These are phyloP conservation scores for Scaptomyza parva DNA, from an alignment of 2,888 invertebrate genomes.

Conservation along the genomic window DNA sequence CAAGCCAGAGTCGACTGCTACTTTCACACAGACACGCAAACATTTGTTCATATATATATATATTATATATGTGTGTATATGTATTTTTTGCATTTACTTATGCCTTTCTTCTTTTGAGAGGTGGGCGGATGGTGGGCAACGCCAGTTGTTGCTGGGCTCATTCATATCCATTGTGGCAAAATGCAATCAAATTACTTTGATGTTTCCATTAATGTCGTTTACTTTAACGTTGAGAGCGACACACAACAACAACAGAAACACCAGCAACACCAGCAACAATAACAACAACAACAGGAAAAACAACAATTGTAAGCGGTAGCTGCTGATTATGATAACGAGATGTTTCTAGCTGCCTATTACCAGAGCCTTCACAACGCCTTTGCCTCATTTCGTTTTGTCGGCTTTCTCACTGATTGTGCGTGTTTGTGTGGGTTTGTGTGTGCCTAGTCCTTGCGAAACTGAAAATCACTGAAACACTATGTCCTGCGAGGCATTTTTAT, in stretches of 20 bases:
- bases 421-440: not conserved
- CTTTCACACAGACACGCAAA: constrained; percentile 29
- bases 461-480: constrained; percentile 60
- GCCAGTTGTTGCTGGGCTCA: constrained; percentile 50
- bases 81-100: constrained; percentile 33
- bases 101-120: constrained; percentile 16
- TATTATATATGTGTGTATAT: constrained; percentile 10
- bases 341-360: constrained; percentile 43
- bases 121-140: too few species aligned
- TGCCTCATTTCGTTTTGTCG: constrained; percentile 42
- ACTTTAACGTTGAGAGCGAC: constrained; percentile 62
- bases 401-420: not conserved
- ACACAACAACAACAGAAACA: constrained; percentile 16
- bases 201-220: constrained; percentile 81
- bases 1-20: constrained; percentile 31
- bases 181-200: constrained; percentile 81
- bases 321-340: constrained; percentile 53
- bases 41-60: constrained; percentile 3
- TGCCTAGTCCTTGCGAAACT: constrained; percentile 25
- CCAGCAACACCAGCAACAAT: constrained; percentile 1
- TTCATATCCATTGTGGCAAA: constrained; percentile 73
- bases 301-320: constrained; percentile 28
- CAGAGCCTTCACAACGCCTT: constrained; percentile 17
- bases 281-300: constrained; percentile 1
- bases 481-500: constrained; percentile 54